Conservation (phyloP, 2,888 invertebrate species). For the Endotricha flammealis region DNA sequence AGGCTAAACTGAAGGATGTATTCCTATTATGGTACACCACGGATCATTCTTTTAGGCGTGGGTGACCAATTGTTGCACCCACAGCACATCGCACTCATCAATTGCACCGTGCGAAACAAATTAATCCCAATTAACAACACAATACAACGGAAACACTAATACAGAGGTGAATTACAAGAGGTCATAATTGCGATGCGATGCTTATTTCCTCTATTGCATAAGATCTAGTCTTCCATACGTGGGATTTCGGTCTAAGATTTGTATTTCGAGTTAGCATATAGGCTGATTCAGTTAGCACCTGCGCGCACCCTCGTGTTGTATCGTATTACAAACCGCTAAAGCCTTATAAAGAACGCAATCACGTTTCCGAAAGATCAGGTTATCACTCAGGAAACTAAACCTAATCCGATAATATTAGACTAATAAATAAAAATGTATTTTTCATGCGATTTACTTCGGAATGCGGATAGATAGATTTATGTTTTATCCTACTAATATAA, state of each 20-base stretch:
- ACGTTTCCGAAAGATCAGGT: slow-evolving; percentile 7
- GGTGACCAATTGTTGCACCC: slow-evolving; percentile 64
- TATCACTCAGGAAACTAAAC: neutral
- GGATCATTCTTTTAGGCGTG: slow-evolving; percentile 60
- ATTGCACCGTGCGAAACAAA: slow-evolving; percentile 55
- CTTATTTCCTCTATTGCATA: slow-evolving; percentile 14
- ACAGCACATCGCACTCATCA: slow-evolving; percentile 51
- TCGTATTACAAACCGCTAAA: slow-evolving; percentile 11
- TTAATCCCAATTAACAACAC: slow-evolving; percentile 55
- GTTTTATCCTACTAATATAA: too few species aligned
- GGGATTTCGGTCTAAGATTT: slow-evolving; percentile 1
- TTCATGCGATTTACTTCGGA: too few species aligned
- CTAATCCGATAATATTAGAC: neutral
- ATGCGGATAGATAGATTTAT: too few species aligned
- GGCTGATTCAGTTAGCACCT: slow-evolving; percentile 2
- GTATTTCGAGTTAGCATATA: neutral
- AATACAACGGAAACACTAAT: slow-evolving; percentile 39
- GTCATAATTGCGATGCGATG: slow-evolving; percentile 16
- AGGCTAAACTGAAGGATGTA: slow-evolving; percentile 43
- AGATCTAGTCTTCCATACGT: slow-evolving; percentile 4
- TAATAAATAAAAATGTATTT: too few species aligned
- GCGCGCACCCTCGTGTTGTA: slow-evolving; percentile 1
- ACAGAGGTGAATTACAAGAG: slow-evolving; percentile 14
- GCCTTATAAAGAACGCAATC: slow-evolving; percentile 8
- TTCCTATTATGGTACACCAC: slow-evolving; percentile 40